These are phyloP conservation scores for Procambarus virginalis DNA, from an alignment of 1,140 invertebrate genomes.

Conservation along the genomic window DNA sequence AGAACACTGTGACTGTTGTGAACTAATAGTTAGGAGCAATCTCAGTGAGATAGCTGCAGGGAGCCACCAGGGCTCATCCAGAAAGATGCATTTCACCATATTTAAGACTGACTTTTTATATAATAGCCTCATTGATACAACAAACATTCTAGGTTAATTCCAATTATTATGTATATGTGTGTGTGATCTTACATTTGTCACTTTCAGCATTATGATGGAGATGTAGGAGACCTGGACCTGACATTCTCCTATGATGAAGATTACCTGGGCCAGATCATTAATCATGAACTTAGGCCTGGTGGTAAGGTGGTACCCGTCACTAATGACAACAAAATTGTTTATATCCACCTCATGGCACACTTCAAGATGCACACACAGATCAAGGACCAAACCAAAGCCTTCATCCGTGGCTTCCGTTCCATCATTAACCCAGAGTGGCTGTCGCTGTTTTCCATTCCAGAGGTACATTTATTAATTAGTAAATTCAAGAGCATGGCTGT, in stretches of 20 bases:
- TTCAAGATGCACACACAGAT: constrained; percentile 98
- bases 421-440: constrained; percentile 98
- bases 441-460: constrained; percentile 95
- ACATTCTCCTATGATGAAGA: constrained; percentile 99
- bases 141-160: too few relatives aligned
- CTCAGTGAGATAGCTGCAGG: too few relatives aligned
- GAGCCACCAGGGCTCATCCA: too few relatives aligned
- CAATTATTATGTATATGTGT: too few relatives aligned
- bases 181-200: neutral
- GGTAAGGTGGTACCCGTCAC: constrained; percentile 94
- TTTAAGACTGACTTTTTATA: too few relatives aligned
- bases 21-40: too few relatives aligned
- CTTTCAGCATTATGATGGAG: constrained; percentile 88
- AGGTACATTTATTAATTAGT: constrained; percentile 78
- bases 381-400: constrained; percentile 95
- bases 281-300: constrained; percentile 93
- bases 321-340: constrained; percentile 97
- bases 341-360: constrained; percentile 98
- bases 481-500: neutral
- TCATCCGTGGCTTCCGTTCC: constrained; percentile 95
- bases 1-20: too few relatives aligned
- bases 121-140: too few relatives aligned
- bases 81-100: too few relatives aligned
- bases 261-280: constrained; percentile 91
- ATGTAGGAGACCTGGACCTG: constrained; percentile 93